Evolutionary conservation across 2,888 invertebrate genomes (phyloP).

Genomic region (Myopa testacea): DNA sequence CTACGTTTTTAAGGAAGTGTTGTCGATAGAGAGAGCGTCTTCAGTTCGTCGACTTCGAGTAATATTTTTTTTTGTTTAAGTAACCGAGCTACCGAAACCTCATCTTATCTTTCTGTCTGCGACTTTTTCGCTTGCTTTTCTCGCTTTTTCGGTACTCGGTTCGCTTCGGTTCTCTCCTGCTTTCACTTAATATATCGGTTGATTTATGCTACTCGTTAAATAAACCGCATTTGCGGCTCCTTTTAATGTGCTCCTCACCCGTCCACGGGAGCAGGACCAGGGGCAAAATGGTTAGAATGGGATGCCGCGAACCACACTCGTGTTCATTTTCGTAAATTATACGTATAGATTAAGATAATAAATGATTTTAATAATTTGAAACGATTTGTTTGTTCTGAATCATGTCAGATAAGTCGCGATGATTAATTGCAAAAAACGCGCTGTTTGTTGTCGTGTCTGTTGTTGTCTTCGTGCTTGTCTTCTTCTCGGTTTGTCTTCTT

Average conservation of each 20-base stretch:
- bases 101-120: too few relatives aligned
- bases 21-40: too few relatives aligned
- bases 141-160: too few relatives aligned
- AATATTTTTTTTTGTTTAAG: too few relatives aligned
- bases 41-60: too few relatives aligned
- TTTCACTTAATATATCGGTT: neutral
- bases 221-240: slow-evolving; percentile 27
- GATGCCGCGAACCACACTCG: slow-evolving; percentile 12
- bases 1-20: too few relatives aligned
- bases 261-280: neutral
- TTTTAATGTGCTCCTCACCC: neutral
- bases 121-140: too few relatives aligned
- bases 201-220: slow-evolving; percentile 39
- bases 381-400: slow-evolving; percentile 60
- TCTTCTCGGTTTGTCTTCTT: neutral
- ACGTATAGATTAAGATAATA: slow-evolving; percentile 55
- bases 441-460: neutral
- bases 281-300: neutral
- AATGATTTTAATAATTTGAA: slow-evolving; percentile 65
- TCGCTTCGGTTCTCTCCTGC: neutral
- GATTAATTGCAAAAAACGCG: slow-evolving; percentile 49
- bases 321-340: slow-evolving; percentile 29
- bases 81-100: too few relatives aligned
- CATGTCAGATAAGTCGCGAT: slow-evolving; percentile 48
- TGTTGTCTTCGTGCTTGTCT: neutral